Base-by-base conservation (phyloP, 2,888 invertebrate genomes). In the Melipona beecheii region DNA sequence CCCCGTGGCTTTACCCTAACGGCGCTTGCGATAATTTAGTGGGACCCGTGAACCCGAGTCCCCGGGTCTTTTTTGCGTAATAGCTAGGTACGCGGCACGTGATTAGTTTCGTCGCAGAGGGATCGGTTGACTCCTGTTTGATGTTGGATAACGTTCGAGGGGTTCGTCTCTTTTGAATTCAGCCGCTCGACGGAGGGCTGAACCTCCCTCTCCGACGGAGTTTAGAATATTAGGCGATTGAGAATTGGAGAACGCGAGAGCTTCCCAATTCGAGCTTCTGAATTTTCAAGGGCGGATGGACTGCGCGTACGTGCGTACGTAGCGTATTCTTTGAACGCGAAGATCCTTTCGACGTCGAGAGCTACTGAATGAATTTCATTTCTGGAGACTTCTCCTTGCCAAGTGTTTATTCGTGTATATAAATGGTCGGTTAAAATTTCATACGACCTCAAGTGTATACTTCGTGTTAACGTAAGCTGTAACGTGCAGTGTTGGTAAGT, bases 11-110 rank as follows among this genome's bases (percentile, higher is more conserved):
- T n/a, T 58, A 43, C 77, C 64, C 62, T 54, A n/a, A 58, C 56
- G 24, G 69, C 36, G 15, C 27, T 17, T 56, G 13, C 36, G 56
- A 52, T 79, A 81, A 81, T 81, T 27, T 79, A 78, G 81, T 19
- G 43, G 31, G 2, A 21, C 27, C 56, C 54, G 36, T 31, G 58
- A n/a, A 56, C 31, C 52, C 60, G 27, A 27, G 36, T 19, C 27
- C 31, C 9, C 19, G 36, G 9, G 31, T 50, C 24, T 70, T 64
- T 70, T 65, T 65, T 17, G 50, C 36, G 49, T 60, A 36, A 64
- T 24, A 13, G 36, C 24, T 36, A 21, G 36, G n/a, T 62, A 54
- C 60, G 17, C 36, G 11, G n/a, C 24, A n/a, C 60, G 64, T 70
- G 77, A 80, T 80, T 77, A 77, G 80, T 80, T 77, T 58, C 56